Conservation (phyloP, 2,888 invertebrate genomes). For the Stramonita haemastoma region DNA sequence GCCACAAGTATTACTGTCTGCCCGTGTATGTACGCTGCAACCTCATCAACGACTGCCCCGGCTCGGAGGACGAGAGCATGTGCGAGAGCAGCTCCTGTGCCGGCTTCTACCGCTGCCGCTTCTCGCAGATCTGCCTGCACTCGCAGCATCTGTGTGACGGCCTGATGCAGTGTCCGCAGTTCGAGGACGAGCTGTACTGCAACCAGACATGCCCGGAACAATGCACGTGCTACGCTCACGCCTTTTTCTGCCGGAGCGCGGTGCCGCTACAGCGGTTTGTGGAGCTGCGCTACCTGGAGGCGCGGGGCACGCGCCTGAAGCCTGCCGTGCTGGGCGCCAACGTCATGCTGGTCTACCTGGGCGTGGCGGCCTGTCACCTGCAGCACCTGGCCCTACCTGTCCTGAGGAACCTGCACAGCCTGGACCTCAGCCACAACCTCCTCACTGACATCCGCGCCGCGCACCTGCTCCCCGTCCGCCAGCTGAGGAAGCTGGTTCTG, state of each 20-base stretch:
- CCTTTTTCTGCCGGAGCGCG: background rate
- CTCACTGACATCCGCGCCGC: background rate
- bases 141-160: background rate
- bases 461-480: background rate
- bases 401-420: background rate
- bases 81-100: background rate
- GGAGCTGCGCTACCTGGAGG: background rate
- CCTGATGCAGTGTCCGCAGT: background rate
- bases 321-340: background rate
- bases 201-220: background rate
- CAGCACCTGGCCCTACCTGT: background rate
- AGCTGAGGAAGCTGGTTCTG: background rate
- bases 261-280: background rate
- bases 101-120: background rate
- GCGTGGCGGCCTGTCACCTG: background rate
- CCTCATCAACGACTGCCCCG: background rate
- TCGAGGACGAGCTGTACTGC: background rate
- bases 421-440: background rate
- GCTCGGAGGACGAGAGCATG: background rate
- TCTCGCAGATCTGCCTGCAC: background rate
- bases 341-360: background rate
- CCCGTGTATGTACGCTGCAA: background rate
- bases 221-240: slow-evolving; percentile 7
- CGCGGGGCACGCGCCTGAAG: background rate
- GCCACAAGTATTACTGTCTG: background rate